Evolutionary conservation across 2,113 vertebrate species (phyloP).

Genomic region (Phoenicopterus ruber): DNA sequence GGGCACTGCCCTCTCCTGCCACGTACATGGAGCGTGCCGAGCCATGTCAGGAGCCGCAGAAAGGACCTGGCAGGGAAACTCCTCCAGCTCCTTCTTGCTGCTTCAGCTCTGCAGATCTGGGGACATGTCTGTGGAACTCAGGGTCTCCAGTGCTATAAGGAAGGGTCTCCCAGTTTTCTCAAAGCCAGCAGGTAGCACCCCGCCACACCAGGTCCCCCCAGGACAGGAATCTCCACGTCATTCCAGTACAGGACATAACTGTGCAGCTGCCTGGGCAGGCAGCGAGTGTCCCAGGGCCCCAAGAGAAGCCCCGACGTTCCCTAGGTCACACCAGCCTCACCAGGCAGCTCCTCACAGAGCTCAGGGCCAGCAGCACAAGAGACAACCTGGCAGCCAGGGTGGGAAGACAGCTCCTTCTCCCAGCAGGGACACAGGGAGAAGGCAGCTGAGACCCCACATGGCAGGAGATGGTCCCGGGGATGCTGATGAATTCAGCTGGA

Average conservation of each 20-base stretch:
- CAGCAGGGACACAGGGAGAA: neutral
- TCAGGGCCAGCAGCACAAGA: neutral
- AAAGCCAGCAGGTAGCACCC: neutral
- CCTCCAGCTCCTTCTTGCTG: neutral
- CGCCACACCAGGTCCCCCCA: neutral
- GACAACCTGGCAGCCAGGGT: neutral
- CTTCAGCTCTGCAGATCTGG: neutral
- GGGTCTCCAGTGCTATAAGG: neutral
- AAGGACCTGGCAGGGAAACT: neutral
- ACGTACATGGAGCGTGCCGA: neutral
- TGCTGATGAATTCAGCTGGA: neutral
- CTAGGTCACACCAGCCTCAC: neutral
- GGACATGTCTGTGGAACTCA: neutral
- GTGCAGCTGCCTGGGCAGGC: neutral
- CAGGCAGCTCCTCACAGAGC: neutral
- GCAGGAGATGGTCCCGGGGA: neutral
- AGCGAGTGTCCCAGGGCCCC: neutral
- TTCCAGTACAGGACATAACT: neutral
- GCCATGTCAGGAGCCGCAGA: neutral
- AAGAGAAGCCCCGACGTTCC: neutral
- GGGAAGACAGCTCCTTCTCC: neutral
- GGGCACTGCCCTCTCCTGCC: neutral
- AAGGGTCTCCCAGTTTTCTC: neutral
- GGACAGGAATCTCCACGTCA: neutral
- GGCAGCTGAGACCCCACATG: neutral